Conservation (phyloP, 2,797 vertebrate species). For the Botia almorhae region DNA sequence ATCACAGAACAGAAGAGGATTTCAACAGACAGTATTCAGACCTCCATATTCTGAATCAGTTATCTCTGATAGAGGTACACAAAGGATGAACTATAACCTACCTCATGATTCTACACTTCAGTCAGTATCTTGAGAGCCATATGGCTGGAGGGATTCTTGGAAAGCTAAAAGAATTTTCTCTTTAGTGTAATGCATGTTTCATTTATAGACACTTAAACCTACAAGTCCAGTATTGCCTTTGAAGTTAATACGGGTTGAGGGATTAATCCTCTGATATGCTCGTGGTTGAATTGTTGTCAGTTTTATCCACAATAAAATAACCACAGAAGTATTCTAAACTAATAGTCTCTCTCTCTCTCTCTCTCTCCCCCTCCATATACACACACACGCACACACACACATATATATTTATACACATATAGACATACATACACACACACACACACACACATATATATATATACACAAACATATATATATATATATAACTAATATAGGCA, state of each 20-base stretch:
- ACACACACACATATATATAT: too few relatives aligned
- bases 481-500: constrained; percentile 39
- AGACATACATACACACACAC: background rate
- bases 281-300: constrained; percentile 5
- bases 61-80: constrained; percentile 20
- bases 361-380: background rate
- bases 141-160: constrained; percentile 22
- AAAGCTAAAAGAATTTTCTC: constrained; percentile 4
- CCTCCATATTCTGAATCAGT: constrained; percentile 28
- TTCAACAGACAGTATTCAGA: constrained; percentile 20
- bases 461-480: too few relatives aligned
- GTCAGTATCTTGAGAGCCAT: background rate
- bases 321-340: constrained; percentile 15
- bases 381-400: background rate
- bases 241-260: constrained; percentile 11
- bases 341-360: background rate
- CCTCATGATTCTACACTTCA: constrained; percentile 14
- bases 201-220: constrained; percentile 25
- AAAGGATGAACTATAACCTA: constrained; percentile 34
- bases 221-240: constrained; percentile 32
- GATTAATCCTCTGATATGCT: constrained; percentile 9
- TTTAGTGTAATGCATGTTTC: constrained; percentile 32
- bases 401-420: background rate
- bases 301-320: constrained; percentile 16
- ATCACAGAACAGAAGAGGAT: constrained; percentile 21